phyloP scores from a whole-genome alignment of 2,797 vertebrate genomes.

The Galaxias olidus region DNA sequence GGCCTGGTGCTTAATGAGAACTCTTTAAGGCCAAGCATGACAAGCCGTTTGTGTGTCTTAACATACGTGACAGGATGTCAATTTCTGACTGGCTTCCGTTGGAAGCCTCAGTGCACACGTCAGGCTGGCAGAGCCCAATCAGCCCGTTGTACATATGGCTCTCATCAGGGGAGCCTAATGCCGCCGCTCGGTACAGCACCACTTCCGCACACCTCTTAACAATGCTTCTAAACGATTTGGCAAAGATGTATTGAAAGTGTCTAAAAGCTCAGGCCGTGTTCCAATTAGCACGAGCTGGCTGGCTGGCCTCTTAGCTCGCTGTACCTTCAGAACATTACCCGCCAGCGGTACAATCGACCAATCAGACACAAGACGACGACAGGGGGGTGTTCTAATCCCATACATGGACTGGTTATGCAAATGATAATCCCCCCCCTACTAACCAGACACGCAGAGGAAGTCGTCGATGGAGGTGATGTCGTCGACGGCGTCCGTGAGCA shows the following conservation, averaged over 20 bases:
- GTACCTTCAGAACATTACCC: background rate
- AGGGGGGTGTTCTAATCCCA: background rate
- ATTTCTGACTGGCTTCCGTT: conserved; percentile 45
- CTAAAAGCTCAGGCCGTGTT: conserved; percentile 8
- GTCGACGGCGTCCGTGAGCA: conserved; percentile 96
- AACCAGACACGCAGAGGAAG: conserved; percentile 98
- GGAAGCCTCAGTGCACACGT: conserved; percentile 48
- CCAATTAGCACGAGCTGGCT: background rate
- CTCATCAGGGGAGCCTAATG: conserved; percentile 31
- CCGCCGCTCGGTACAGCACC: conserved; percentile 2
- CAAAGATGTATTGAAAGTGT: conserved; percentile 16
- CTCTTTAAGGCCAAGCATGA: conserved; percentile 52
- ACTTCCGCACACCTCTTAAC: conserved; percentile 15
- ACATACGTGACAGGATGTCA: conserved; percentile 59
- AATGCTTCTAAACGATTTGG: conserved; percentile 14
- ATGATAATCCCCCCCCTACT: conserved; percentile 74
- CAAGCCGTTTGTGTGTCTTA: conserved; percentile 58
- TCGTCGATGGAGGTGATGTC: conserved; percentile 99
- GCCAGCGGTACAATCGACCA: background rate
- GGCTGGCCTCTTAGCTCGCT: too few species aligned
- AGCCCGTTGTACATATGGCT: conserved; percentile 30
- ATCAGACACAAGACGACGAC: background rate
- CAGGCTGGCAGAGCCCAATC: conserved; percentile 32
- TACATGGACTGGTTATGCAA: conserved; percentile 7
- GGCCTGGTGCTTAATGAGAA: conserved; percentile 66